Evolutionary conservation across 2,113 vertebrate genomes (phyloP).

Genomic region (zebrafish (Danio rerio)): GRCz12tu NC_133194.1:21715001-21715500

Average conservation of each 20-base stretch:
- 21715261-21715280: background rate
- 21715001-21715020: conserved; percentile 24
- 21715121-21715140: no score
- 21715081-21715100: no score
- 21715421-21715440: background rate
- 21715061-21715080: no score
- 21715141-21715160: no score
- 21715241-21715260: background rate
- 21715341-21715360: background rate
- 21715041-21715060: background rate
- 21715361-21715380: background rate
- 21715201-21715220: no score
- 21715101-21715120: no score
- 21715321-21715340: background rate
- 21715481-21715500: background rate
- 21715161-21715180: no score
- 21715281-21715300: background rate
- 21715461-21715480: background rate
- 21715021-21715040: conserved; percentile 29
- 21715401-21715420: background rate
- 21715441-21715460: conserved; percentile 4
- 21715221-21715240: background rate
- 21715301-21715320: background rate
- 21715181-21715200: no score
- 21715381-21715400: background rate